Evolutionary conservation across 2,113 vertebrate genomes (phyloP).

Genomic region (Aplodontia rufa): DNA sequence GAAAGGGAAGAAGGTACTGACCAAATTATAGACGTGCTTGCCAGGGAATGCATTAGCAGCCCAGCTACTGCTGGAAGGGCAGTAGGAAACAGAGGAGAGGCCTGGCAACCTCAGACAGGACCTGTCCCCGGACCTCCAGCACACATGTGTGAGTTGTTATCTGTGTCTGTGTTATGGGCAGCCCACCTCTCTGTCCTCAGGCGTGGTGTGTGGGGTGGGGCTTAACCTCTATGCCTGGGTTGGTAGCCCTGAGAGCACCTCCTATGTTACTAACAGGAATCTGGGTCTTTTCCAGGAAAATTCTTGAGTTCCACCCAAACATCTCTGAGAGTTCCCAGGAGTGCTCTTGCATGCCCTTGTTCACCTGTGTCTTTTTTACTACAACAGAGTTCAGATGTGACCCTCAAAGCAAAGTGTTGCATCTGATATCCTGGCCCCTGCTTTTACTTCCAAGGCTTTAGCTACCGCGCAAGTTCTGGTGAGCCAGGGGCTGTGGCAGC

Average conservation of each 20-base stretch:
- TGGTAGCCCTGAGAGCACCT: background rate
- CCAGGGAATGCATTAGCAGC: slow-evolving; percentile 2
- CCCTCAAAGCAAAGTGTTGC: background rate
- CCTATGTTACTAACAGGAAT: fast-evolving
- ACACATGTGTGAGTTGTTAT: background rate
- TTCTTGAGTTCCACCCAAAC: background rate
- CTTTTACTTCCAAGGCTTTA: background rate
- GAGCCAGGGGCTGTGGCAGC: background rate
- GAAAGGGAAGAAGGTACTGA: background rate
- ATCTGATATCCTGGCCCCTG: background rate
- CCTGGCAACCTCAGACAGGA: slow-evolving; percentile 24
- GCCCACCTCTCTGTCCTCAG: background rate
- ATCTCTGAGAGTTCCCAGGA: background rate
- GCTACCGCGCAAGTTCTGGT: background rate
- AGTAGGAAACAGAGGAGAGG: background rate
- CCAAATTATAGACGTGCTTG: background rate
- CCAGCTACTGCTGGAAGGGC: background rate
- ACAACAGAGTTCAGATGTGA: background rate
- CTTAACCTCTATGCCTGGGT: background rate
- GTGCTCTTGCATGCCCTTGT: fast-evolving
- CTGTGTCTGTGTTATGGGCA: background rate
- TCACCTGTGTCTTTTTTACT: background rate
- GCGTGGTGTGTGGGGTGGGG: background rate
- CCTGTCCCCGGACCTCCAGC: background rate
- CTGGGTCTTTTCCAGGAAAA: background rate